Percentiles rank a stretch among this genome's conserved stretches.
phyloP scores from a whole-genome alignment of 2,113 vertebrate species.

The Pygoscelis adeliae region DNA sequence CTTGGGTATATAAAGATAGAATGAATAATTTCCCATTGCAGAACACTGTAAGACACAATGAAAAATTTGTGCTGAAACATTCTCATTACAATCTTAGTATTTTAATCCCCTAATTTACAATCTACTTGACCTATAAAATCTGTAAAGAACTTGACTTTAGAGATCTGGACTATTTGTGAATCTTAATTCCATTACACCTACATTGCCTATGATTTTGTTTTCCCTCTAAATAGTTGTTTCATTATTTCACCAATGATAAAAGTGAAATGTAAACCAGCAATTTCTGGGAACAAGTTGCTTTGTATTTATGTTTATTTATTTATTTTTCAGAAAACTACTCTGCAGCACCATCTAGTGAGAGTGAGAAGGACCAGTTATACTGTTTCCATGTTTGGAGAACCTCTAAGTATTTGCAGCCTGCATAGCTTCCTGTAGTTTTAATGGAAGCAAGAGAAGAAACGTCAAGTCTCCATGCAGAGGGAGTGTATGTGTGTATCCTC shows the following conservation, averaged over 20 bases:
- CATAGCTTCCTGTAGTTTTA: neutral
- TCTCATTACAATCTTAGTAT: neutral
- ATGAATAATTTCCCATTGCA: neutral
- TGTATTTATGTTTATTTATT: neutral
- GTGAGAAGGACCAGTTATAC: neutral
- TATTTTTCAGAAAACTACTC: constrained; percentile 22
- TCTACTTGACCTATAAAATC: neutral
- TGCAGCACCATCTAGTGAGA: constrained; percentile 59
- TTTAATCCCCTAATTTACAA: neutral
- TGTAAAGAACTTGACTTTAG: neutral
- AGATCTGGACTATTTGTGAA: neutral
- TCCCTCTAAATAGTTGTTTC: neutral
- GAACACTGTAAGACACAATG: neutral
- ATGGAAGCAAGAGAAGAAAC: neutral
- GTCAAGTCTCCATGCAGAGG: neutral
- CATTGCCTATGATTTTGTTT: neutral
- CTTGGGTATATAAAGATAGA: neutral
- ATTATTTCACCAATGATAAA: neutral
- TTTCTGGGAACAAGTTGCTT: neutral
- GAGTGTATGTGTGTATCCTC: neutral
- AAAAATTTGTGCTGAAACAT: neutral
- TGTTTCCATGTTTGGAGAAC: neutral
- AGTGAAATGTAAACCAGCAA: neutral
- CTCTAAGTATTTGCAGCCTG: neutral
- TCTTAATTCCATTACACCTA: neutral